These are phyloP conservation scores for Thunnus thynnus DNA, from an alignment of 2,113 vertebrate genomes.

Conservation along the genomic window DNA sequence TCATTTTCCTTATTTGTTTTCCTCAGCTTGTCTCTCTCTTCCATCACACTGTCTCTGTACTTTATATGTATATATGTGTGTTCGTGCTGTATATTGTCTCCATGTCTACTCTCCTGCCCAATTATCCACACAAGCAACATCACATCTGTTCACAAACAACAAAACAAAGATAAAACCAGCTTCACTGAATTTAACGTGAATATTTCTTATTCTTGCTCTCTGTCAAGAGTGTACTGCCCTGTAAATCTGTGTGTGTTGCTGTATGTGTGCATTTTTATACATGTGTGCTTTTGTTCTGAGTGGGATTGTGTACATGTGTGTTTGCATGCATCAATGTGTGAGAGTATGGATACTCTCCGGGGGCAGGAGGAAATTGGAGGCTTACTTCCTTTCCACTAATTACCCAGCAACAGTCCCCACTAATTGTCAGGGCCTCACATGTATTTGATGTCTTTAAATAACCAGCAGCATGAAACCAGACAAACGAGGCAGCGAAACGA, in stretches of 20 bases:
- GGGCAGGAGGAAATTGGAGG: slow-evolving; percentile 32
- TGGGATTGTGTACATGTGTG: background rate
- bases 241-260: background rate
- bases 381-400: slow-evolving; percentile 72
- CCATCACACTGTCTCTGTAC: background rate
- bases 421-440: slow-evolving; percentile 62
- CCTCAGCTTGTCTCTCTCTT: background rate
- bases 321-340: background rate
- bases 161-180: background rate
- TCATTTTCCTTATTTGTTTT: background rate
- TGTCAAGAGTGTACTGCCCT: background rate
- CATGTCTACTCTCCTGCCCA: slow-evolving; percentile 7
- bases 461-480: slow-evolving; percentile 39
- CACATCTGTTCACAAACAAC: background rate
- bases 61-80: background rate
- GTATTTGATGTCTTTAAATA: slow-evolving; percentile 69
- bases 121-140: slow-evolving; percentile 5
- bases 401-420: slow-evolving; percentile 67
- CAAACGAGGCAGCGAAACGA: background rate
- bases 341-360: slow-evolving; percentile 6
- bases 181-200: background rate
- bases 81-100: background rate
- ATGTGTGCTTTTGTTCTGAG: slow-evolving; percentile 1
- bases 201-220: slow-evolving; percentile 1
- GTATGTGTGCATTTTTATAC: background rate